These are phyloP conservation scores for Notolepis coatsorum DNA, from an alignment of 2,797 vertebrate species.

Conservation along the genomic window DNA sequence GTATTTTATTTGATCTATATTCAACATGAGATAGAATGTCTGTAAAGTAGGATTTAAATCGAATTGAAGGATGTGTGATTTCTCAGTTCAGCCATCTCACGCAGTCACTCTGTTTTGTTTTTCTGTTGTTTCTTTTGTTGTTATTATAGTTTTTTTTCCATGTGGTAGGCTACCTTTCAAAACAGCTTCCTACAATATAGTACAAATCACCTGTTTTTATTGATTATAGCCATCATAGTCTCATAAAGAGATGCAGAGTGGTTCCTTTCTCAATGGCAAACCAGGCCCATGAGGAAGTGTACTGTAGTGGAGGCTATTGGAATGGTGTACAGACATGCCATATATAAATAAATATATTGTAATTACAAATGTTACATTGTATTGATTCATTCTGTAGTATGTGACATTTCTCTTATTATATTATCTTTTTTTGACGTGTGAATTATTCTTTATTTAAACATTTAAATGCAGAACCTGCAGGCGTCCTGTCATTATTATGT, in stretches of 20 bases:
- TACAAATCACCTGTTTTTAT: conserved; percentile 21
- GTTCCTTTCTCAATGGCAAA: conserved; percentile 44
- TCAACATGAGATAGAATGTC: conserved; percentile 24
- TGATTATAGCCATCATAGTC: conserved; percentile 49
- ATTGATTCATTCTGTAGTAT: conserved; percentile 71
- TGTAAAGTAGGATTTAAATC: conserved; percentile 24
- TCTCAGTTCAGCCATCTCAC: conserved; percentile 23
- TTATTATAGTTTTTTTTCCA: no score
- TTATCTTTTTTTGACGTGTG: conserved; percentile 67
- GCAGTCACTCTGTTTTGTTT: conserved; percentile 22
- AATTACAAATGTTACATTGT: conserved; percentile 73
- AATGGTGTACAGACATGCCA: conserved; percentile 71
- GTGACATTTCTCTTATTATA: conserved; percentile 68
- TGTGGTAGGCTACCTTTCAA: no score
- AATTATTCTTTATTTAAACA: conserved; percentile 77
- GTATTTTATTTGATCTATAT: conserved; percentile 43
- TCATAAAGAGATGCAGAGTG: conserved; percentile 31
- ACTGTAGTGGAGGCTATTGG: conserved; percentile 38
- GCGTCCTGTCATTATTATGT: conserved; percentile 63
- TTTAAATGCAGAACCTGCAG: conserved; percentile 54
- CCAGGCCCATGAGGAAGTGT: conserved; percentile 30
- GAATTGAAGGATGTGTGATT: conserved; percentile 18
- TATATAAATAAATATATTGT: conserved; percentile 74
- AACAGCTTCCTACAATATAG: conserved; percentile 1
- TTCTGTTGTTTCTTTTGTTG: not conserved